phyloP scores from a whole-genome alignment of 2,797 vertebrate species.

The Sebastes goodei region DNA sequence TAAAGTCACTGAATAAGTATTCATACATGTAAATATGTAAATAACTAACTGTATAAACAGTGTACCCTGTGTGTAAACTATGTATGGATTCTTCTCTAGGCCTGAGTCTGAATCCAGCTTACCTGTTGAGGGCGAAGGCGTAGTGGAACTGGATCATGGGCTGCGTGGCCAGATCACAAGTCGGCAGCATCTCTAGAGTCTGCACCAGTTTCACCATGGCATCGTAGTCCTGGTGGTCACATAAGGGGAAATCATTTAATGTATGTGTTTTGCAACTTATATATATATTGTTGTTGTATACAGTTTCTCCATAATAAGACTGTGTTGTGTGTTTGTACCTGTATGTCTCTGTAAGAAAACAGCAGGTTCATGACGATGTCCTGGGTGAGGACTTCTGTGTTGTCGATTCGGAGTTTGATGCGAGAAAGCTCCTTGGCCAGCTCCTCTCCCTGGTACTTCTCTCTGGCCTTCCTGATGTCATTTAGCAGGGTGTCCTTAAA shows the following conservation, averaged over 20 bases:
- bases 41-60: too few relatives aligned
- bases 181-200: constrained; percentile 93
- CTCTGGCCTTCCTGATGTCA: constrained; percentile 93
- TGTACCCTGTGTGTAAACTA: background rate
- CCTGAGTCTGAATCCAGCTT: constrained; percentile 3
- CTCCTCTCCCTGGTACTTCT: constrained; percentile 94
- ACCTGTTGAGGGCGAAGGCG: constrained; percentile 96
- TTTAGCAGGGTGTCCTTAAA: constrained; percentile 93
- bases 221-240: constrained; percentile 89
- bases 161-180: constrained; percentile 92
- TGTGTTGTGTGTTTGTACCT: constrained; percentile 81
- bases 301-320: too few relatives aligned
- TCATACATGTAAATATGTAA: too few relatives aligned
- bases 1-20: too few relatives aligned
- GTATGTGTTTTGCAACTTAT: background rate
- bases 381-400: constrained; percentile 92
- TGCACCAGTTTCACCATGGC: constrained; percentile 98
- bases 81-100: background rate
- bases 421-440: constrained; percentile 91
- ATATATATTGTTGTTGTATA: too few relatives aligned
- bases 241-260: background rate
- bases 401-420: constrained; percentile 95
- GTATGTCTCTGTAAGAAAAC: constrained; percentile 96
- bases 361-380: constrained; percentile 96
- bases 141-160: constrained; percentile 98